Evolutionary conservation across 1,140 invertebrate genomes (phyloP).

Genomic region (Charaxes varanes): DNA sequence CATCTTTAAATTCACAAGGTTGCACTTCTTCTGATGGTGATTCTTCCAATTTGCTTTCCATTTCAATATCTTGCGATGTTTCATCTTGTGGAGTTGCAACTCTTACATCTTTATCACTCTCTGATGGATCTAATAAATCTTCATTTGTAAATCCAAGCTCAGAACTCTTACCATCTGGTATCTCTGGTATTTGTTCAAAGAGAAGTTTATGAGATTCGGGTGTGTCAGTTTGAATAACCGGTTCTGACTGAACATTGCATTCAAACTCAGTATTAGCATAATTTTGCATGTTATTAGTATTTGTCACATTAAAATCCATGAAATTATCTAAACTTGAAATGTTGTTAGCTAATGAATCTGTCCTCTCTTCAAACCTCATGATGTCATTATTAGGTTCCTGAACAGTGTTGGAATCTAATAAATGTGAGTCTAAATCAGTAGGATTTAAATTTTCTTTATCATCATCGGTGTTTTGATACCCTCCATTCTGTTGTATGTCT

Average conservation of each 20-base stretch:
- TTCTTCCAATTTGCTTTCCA: constrained; percentile 44
- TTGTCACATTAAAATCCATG: constrained; percentile 41
- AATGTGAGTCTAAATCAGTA: constrained; percentile 27
- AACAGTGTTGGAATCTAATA: constrained; percentile 25
- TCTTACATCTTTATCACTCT: constrained; percentile 52
- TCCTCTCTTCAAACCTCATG: constrained; percentile 44
- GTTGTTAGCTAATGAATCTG: constrained; percentile 30
- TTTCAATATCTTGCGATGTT: constrained; percentile 47
- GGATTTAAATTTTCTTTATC: constrained; percentile 61
- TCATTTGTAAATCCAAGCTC: constrained; percentile 61
- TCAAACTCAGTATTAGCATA: constrained; percentile 54
- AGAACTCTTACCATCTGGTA: constrained; percentile 67
- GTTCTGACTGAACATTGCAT: constrained; percentile 40
- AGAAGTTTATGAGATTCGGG: constrained; percentile 67
- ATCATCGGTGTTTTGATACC: constrained; percentile 29
- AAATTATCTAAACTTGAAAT: constrained; percentile 42
- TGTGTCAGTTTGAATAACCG: constrained; percentile 55
- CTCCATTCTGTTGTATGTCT: constrained; percentile 58
- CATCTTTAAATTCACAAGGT: constrained; percentile 20
- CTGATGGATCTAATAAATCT: constrained; percentile 47
- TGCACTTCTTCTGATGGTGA: constrained; percentile 33
- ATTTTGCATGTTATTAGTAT: constrained; percentile 42
- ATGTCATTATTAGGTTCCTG: constrained; percentile 60
- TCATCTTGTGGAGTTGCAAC: constrained; percentile 49
- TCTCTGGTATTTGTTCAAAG: constrained; percentile 70